A percentile compares a stretch with the other conserved stretches of the same genome.
phyloP scores from a whole-genome alignment of 2,888 invertebrate genomes.

The Philonicus albiceps region DNA sequence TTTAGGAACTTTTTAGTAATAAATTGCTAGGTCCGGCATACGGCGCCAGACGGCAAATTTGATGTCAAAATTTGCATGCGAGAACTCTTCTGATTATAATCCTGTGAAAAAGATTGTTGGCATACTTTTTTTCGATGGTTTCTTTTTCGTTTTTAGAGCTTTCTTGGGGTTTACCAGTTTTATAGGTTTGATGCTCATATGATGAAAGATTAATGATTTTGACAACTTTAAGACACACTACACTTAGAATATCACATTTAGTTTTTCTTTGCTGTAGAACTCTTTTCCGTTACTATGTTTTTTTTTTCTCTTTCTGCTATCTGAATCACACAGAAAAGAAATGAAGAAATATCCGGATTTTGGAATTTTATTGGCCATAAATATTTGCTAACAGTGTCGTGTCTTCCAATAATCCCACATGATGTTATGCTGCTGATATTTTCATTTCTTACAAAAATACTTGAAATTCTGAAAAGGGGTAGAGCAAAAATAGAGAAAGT shows the following conservation, averaged over 20 bases:
- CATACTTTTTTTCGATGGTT: not conserved
- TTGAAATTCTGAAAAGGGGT: too few relatives aligned
- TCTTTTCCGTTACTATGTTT: not conserved
- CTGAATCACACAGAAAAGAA: not conserved
- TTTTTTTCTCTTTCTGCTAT: not conserved
- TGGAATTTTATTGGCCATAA: not conserved
- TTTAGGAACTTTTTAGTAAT: not conserved
- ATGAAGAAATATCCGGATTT: not conserved
- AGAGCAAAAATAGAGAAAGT: too few relatives aligned
- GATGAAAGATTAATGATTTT: not conserved
- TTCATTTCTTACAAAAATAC: too few relatives aligned
- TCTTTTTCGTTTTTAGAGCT: not conserved
- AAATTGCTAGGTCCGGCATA: not conserved
- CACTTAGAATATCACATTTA: not conserved
- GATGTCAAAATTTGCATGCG: not conserved
- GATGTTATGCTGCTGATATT: too few relatives aligned
- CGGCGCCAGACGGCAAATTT: conserved; percentile 8
- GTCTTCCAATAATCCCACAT: not conserved
- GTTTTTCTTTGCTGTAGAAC: not conserved
- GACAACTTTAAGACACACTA: not conserved
- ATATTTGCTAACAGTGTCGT: not conserved
- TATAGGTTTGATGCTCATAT: not conserved
- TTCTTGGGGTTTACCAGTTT: not conserved
- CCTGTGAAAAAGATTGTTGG: not conserved
- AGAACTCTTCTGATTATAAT: not conserved